Evolutionary conservation across 2,113 vertebrate genomes (phyloP).

Genomic region (Prietella phreatophila): DNA sequence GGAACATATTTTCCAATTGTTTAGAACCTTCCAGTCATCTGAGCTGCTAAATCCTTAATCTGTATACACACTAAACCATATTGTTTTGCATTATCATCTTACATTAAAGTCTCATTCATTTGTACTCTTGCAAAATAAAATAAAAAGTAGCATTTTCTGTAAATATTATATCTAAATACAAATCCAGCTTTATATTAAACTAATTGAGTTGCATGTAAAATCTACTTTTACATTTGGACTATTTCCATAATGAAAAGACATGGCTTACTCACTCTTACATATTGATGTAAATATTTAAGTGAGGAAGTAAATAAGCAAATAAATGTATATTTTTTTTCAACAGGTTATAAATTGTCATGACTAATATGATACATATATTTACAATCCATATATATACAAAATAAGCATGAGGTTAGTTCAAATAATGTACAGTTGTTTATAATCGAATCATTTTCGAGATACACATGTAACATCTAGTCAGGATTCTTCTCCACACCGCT

Average conservation of each 20-base stretch:
- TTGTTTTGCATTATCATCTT: no score
- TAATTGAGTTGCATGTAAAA: not conserved
- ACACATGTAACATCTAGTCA: not conserved
- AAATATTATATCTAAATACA: no score
- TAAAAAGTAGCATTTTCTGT: not conserved
- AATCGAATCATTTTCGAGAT: not conserved
- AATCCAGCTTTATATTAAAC: no score
- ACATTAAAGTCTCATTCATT: no score
- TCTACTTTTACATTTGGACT: not conserved
- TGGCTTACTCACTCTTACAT: not conserved
- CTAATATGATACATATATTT: not conserved
- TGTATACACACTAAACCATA: no score
- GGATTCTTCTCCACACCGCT: not conserved
- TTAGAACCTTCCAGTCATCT: not conserved
- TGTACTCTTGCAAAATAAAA: no score
- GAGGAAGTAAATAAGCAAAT: no score
- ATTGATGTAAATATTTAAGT: no score
- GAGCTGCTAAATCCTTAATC: no score
- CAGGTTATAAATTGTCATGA: not conserved
- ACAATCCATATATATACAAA: not conserved
- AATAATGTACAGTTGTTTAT: not conserved
- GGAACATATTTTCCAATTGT: not conserved
- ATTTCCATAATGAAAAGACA: not conserved
- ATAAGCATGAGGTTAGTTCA: not conserved
- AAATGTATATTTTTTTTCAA: no score